Evolutionary conservation across 2,113 vertebrate species (phyloP).

Genomic region (Aegithalos caudatus): DNA sequence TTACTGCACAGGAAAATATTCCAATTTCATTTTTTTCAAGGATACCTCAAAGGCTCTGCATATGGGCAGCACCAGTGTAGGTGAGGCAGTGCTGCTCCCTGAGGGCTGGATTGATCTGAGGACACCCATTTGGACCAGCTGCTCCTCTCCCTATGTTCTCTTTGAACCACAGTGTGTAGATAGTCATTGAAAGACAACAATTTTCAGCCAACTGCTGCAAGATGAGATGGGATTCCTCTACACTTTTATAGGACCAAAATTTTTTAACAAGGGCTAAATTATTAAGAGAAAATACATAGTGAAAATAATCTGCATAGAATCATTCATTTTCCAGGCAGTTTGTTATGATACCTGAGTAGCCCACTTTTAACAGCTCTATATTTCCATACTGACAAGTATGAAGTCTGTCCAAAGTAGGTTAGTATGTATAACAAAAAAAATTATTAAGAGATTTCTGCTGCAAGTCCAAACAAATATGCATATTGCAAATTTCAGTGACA

Average conservation of each 20-base stretch:
- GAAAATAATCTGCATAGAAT: neutral
- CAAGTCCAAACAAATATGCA: neutral
- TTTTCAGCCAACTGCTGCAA: neutral
- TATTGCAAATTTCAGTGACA: neutral
- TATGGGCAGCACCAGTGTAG: neutral
- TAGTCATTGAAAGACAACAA: neutral
- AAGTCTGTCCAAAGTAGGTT: neutral
- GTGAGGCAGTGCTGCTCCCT: neutral
- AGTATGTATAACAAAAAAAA: neutral
- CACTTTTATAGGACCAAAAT: fast-evolving
- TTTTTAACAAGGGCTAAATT: neutral
- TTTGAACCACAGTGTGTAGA: neutral
- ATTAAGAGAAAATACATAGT: neutral
- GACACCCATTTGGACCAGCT: neutral
- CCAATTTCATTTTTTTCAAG: neutral
- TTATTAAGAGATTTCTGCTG: neutral
- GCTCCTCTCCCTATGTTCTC: fast-evolving
- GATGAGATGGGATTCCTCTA: neutral
- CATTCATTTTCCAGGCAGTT: neutral
- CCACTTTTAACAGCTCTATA: neutral
- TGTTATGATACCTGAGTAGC: neutral
- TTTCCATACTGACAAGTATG: neutral
- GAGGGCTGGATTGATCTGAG: neutral
- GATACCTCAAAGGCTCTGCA: neutral
- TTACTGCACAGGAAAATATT: neutral